Evolutionary conservation across 2,888 invertebrate species (phyloP), one percentile per base, ranked within the genome.

Genomic region (Hypselothyrea guttata): DNA sequence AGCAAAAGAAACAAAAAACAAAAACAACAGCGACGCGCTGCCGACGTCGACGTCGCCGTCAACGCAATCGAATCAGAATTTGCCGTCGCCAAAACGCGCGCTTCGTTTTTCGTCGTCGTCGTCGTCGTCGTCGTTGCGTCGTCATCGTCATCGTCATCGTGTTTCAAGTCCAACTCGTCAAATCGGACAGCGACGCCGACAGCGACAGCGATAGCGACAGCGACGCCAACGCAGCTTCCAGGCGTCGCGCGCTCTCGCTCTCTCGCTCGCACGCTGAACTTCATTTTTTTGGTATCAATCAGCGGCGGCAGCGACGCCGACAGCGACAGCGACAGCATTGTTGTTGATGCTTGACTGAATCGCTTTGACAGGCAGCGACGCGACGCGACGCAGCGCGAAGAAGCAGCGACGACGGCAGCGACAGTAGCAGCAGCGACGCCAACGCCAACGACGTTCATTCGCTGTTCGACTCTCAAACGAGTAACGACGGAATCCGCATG

Each of bases 401-500:
- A 31, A 48, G 53, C 40, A 54, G 71, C 72, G 64, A 62, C 47
- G 45, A 22, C 31, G 12, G 47, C 47, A 47, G 47, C 42, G 42
- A 34, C 28, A 28, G 28, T 28, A 34, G 71, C 68, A 54, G 51
- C 53, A 31, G 44, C 56, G 5, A 22, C 22, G 71, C 57, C 66
- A 69, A 65, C 72, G 78, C 76, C 76, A 84, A 75, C 82, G n/a
- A 75, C 75, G 83, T 70, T 85, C 87, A 88, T 88, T 88, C 88
- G 86, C 87, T 87, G 87, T 87, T 86, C 84, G 87, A 86, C 87
- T 84, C 86, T 88, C 86, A 84, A 86, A 84, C 86, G 86, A 84
- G 86, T 82, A 87, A 88, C 87, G 88, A 87, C 87, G 85, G 86
- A 75, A 79, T 82, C 85, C 83, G 84, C 74, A 79, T 83, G 86